Conservation (phyloP, 1,140 invertebrate genomes). For the Cydia fagiglandana region DNA sequence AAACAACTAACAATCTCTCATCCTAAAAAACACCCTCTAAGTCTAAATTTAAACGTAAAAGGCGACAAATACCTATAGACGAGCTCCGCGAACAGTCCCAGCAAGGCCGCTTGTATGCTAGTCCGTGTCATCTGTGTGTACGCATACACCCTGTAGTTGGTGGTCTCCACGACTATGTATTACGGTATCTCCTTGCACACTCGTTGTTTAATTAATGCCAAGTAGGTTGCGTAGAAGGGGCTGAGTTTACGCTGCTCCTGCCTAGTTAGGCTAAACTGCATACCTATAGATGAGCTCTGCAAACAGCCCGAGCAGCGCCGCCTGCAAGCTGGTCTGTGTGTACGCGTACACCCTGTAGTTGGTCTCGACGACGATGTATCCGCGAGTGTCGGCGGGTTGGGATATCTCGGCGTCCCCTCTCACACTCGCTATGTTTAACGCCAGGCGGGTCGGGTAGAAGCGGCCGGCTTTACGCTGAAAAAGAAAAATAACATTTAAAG, state of each 20-base stretch:
- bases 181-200: constrained; percentile 64
- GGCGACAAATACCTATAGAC: constrained; percentile 68
- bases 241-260: constrained; percentile 87
- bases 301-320: constrained; percentile 94
- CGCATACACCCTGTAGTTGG: constrained; percentile 97
- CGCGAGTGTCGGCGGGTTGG: constrained; percentile 75
- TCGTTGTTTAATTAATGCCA: constrained; percentile 93
- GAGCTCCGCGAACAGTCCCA: constrained; percentile 95
- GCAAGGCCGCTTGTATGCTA: constrained; percentile 93
- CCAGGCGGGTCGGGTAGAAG: constrained; percentile 97
- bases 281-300: constrained; percentile 85
- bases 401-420: constrained; percentile 52
- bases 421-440: constrained; percentile 90
- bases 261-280: too few species aligned
- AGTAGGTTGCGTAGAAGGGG: constrained; percentile 95
- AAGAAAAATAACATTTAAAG: neutral
- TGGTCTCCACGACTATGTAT: constrained; percentile 97
- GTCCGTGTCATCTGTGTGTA: constrained; percentile 89
- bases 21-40: too few species aligned
- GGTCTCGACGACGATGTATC: constrained; percentile 97
- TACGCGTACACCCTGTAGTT: constrained; percentile 99
- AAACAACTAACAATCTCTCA: too few species aligned
- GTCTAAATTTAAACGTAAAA: too few species aligned
- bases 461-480: constrained; percentile 89
- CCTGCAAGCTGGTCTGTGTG: constrained; percentile 95